Percentiles rank a stretch among this genome's conserved stretches.
These are phyloP conservation scores for Symphodus melops DNA, from an alignment of 2,113 vertebrate genomes.

Conservation along the genomic window DNA sequence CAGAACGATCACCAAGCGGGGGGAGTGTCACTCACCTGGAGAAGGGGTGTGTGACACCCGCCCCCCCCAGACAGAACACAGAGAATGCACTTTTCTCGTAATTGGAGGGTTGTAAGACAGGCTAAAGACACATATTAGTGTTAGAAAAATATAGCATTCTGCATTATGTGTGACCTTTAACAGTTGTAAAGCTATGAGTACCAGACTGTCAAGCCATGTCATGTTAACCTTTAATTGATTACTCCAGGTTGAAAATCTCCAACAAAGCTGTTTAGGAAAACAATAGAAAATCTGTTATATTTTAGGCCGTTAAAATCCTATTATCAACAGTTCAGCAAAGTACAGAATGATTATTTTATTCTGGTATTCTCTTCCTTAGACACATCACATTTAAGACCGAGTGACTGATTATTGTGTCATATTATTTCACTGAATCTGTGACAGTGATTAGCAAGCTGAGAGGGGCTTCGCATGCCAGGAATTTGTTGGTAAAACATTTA, in stretches of 20 bases:
- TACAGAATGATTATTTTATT: neutral
- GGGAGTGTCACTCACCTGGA: no score
- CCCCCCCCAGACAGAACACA: no score
- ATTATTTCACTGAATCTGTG: conserved; percentile 17
- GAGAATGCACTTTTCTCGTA: no score
- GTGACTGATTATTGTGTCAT: conserved; percentile 15
- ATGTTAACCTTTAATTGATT: neutral
- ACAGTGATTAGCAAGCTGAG: conserved; percentile 31
- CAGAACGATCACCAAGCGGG: no score
- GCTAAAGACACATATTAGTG: no score
- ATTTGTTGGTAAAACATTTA: conserved; percentile 30
- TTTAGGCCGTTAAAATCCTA: neutral
- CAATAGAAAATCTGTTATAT: no score
- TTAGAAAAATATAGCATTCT: no score
- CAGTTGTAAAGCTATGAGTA: neutral
- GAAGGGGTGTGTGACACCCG: no score
- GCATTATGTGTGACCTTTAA: no score
- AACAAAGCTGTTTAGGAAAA: no score
- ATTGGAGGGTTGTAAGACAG: no score
- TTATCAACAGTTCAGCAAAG: neutral
- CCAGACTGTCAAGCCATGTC: neutral
- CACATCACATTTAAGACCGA: conserved; percentile 12
- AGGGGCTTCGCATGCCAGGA: conserved; percentile 19
- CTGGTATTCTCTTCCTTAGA: neutral
- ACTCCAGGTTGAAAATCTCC: no score